Evolutionary conservation across 53 echinoderm and acorn worm genomes (phyloP).

Genomic region (Hippasteria phrygiana): DNA sequence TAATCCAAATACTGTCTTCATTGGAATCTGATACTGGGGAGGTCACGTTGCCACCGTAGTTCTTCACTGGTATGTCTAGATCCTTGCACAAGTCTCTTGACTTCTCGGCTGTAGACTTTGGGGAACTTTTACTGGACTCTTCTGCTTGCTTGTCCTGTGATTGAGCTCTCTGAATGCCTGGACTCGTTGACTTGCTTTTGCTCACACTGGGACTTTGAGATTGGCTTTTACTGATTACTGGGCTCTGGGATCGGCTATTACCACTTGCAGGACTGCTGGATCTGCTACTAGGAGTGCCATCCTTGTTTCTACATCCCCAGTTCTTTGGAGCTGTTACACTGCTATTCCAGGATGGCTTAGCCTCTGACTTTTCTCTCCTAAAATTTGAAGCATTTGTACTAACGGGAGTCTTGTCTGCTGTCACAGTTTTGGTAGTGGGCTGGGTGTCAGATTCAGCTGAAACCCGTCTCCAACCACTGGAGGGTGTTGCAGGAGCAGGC

Average conservation of each 20-base stretch:
- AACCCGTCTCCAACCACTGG: slow-evolving; percentile 73
- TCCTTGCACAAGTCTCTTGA: slow-evolving; percentile 84
- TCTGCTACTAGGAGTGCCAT: too few relatives aligned
- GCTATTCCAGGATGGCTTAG: slow-evolving; percentile 43
- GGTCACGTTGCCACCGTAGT: slow-evolving; percentile 90
- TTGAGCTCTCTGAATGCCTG: slow-evolving; percentile 41
- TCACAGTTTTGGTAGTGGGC: slow-evolving; percentile 30
- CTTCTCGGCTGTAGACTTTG: slow-evolving; percentile 42
- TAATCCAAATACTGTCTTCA: slow-evolving; percentile 85
- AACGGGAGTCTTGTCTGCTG: slow-evolving; percentile 12
- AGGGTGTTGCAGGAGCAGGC: slow-evolving; percentile 48
- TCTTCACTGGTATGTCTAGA: slow-evolving; percentile 89
- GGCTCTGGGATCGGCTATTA: slow-evolving; percentile 53
- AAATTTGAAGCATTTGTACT: slow-evolving; percentile 21
- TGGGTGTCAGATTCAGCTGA: slow-evolving; percentile 56
- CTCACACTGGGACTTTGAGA: slow-evolving; percentile 25
- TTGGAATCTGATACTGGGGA: slow-evolving; percentile 81
- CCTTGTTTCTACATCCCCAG: slow-evolving; percentile 33
- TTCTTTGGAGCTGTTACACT: slow-evolving; percentile 62
- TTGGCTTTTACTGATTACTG: slow-evolving; percentile 43
- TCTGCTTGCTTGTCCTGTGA: slow-evolving; percentile 24
- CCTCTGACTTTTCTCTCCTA: not conserved
- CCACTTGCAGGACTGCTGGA: slow-evolving; percentile 68
- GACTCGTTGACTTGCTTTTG: slow-evolving; percentile 5
- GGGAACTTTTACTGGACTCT: slow-evolving; percentile 4